These are phyloP conservation scores for Panonychus citri DNA, from an alignment of 1,140 invertebrate genomes.

Conservation along the genomic window DNA sequence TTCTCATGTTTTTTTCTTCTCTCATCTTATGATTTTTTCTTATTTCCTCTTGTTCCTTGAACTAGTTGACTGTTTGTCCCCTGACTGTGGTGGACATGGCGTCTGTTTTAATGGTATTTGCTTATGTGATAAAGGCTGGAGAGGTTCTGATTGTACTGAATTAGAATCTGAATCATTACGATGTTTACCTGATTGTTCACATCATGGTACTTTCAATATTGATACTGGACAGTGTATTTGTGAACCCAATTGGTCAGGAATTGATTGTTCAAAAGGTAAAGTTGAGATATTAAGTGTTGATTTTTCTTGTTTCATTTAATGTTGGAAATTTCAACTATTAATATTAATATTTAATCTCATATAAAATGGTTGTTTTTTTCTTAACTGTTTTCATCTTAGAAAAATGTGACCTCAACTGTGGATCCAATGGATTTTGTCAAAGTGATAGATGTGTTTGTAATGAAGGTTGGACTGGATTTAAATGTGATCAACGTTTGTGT, in stretches of 20 bases:
- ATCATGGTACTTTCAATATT: constrained; percentile 66
- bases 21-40: no score
- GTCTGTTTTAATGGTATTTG: constrained; percentile 76
- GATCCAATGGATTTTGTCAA: constrained; percentile 54
- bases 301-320: no score
- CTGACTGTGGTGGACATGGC: constrained; percentile 68
- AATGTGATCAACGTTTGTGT: constrained; percentile 90
- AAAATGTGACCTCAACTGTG: constrained; percentile 69
- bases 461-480: constrained; percentile 79
- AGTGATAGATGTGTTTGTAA: no score
- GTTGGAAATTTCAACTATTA: no score
- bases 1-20: no score
- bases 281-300: no score
- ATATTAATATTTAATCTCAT: no score
- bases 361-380: no score
- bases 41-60: neutral
- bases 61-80: constrained; percentile 55
- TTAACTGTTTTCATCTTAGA: constrained; percentile 38
- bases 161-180: constrained; percentile 67
- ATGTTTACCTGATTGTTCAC: constrained; percentile 66
- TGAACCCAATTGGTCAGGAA: constrained; percentile 79
- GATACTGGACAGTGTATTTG: constrained; percentile 63
- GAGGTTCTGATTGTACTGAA: constrained; percentile 61
- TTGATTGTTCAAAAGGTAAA: constrained; percentile 59
- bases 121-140: constrained; percentile 84